Evolutionary conservation across 2,797 vertebrate species (phyloP).

Genomic region (Gephyroberyx darwinii): DNA sequence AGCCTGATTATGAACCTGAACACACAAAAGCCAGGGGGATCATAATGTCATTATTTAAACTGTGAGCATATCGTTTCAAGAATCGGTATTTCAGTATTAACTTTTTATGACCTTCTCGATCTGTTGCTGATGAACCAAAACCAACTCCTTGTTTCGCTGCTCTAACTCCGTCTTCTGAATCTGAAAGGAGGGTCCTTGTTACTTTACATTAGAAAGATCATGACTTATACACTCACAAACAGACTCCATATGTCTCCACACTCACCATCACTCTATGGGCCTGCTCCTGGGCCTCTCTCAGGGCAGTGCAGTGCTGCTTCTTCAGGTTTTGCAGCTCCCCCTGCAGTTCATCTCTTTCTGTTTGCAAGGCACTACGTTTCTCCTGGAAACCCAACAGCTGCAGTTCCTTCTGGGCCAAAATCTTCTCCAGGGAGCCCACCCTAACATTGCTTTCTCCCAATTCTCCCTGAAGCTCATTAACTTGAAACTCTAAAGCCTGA

Average conservation of each 20-base stretch:
- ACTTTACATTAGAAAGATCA: background rate
- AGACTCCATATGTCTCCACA: background rate
- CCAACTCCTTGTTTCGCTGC: conserved; percentile 61
- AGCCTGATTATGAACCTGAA: conserved; percentile 55
- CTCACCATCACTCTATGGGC: conserved; percentile 55
- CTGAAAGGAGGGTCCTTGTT: background rate
- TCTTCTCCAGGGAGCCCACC: conserved; percentile 69
- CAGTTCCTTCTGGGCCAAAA: conserved; percentile 79
- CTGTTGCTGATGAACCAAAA: conserved; percentile 55
- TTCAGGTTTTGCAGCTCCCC: conserved; percentile 63
- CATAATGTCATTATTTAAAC: background rate
- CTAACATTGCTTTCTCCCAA: conserved; percentile 52
- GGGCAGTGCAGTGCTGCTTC: conserved; percentile 47
- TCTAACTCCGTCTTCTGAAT: conserved; percentile 69
- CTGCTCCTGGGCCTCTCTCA: conserved; percentile 63
- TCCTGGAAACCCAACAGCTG: conserved; percentile 70
- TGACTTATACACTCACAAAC: background rate
- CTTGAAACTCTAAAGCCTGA: conserved; percentile 41
- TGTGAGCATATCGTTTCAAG: background rate
- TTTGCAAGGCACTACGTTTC: conserved; percentile 48
- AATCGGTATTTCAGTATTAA: background rate
- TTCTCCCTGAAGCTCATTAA: conserved; percentile 54
- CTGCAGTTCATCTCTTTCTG: conserved; percentile 66
- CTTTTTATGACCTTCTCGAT: conserved; percentile 65
- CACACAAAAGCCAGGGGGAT: background rate